Evolutionary conservation across 2,888 invertebrate species (phyloP).

Genomic region (Frankliniella intonsa): DNA sequence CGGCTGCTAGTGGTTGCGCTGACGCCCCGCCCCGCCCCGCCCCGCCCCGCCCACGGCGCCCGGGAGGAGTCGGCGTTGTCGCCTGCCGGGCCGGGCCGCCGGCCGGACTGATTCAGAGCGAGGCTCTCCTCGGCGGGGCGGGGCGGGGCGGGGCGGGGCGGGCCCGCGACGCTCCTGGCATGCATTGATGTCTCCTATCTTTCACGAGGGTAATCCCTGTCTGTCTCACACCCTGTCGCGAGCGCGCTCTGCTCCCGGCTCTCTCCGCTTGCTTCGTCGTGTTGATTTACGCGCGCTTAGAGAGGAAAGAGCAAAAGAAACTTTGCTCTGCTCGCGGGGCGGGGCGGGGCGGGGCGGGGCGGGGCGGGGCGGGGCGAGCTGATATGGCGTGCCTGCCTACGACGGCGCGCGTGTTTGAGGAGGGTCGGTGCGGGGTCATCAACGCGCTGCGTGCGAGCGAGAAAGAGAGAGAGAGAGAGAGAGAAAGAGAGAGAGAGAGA

Average conservation of each 20-base stretch:
- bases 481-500: too few species aligned
- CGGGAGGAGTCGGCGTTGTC: too few species aligned
- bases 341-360: too few species aligned
- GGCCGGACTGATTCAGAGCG: background rate
- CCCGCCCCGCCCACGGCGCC: background rate
- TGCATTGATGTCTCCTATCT: slow-evolving; percentile 25
- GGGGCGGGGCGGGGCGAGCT: background rate
- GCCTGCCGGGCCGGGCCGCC: background rate
- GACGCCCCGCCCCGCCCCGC: background rate
- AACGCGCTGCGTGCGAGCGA: too few species aligned
- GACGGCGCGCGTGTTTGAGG: too few species aligned
- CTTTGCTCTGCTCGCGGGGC: background rate
- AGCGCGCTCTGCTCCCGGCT: background rate
- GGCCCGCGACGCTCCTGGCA: background rate
- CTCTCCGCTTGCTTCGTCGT: background rate
- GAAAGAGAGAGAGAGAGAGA: too few species aligned
- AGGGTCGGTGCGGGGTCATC: too few species aligned
- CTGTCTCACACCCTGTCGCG: background rate
- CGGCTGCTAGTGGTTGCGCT: too few species aligned
- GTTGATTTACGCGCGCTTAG: slow-evolving; percentile 1
- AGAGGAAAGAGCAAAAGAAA: background rate
- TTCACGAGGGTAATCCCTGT: slow-evolving; percentile 4
- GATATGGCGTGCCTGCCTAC: background rate
- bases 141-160: background rate
- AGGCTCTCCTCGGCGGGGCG: background rate